Percentiles rank a stretch among this genome's conserved stretches.
These are phyloP conservation scores for Portunus trituberculatus DNA, from an alignment of 1,140 invertebrate species.

Conservation along the genomic window DNA sequence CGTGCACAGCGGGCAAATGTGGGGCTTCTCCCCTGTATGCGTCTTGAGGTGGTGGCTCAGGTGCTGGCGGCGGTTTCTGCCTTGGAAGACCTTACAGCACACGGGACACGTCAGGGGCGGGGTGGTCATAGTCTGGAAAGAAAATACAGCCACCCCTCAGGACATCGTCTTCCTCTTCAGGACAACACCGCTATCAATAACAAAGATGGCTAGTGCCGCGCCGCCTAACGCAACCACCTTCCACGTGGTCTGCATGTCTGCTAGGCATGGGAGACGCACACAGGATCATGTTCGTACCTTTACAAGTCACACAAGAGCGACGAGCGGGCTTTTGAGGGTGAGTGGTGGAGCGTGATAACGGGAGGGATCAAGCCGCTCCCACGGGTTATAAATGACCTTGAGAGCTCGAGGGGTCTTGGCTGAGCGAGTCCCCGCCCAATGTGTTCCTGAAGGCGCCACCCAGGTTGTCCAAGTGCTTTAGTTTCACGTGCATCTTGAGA, in stretches of 20 bases:
- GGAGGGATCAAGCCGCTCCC: background rate
- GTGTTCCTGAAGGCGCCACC: background rate
- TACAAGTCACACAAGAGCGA: background rate
- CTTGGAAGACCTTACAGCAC: conserved; percentile 73
- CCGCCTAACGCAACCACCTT: background rate
- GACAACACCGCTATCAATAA: conserved; percentile 5
- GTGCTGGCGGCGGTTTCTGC: conserved; percentile 71
- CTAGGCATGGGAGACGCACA: background rate
- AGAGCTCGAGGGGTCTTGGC: conserved; percentile 55
- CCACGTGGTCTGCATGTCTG: background rate
- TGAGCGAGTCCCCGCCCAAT: conserved; percentile 49
- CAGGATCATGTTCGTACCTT: background rate
- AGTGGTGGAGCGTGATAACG: background rate
- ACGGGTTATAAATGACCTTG: conserved; percentile 51
- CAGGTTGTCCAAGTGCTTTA: conserved; percentile 58
- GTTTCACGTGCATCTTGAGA: conserved; percentile 73
- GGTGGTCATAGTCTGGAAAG: conserved; percentile 65
- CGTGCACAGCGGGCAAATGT: conserved; percentile 81
- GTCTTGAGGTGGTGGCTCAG: conserved; percentile 70
- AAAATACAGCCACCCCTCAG: conserved; percentile 74
- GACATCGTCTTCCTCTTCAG: conserved; percentile 61
- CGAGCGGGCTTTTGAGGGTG: background rate
- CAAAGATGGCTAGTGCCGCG: background rate
- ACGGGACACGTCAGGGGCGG: conserved; percentile 69
- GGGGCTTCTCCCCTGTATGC: conserved; percentile 80